Base-by-base conservation (phyloP, 2,113 vertebrate species). In the Xenotilapia flavipinnis region DNA sequence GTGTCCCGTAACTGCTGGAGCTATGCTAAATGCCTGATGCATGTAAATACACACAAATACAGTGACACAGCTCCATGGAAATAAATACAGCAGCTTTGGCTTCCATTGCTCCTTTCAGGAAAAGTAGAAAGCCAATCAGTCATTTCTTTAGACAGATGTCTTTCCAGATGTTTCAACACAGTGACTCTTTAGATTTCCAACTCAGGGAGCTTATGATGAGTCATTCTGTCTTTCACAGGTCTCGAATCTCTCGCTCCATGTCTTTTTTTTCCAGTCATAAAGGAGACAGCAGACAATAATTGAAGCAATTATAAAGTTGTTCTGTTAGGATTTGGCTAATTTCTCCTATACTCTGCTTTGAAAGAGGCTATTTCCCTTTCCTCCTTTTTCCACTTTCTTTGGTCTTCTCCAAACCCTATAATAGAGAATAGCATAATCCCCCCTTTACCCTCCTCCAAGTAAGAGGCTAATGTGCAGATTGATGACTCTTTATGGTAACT, bases 401-500 rank as follows among this genome's bases (percentile, higher is more conserved):
- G 77, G 89, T 93, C 80, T 82, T 90, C 90, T 92, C 85, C 92
- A 90, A 91, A 86, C 75, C 83, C 91, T 93, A 65, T 95, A 90
- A 93, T 92, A 93, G 84, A 91, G 93, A 90, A 90, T 84, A 88
- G 85, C 87, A 86, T 86, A 94, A 86, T 85, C 90, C 90, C 91
- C 21, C 68, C 68, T 45, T 17, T 85, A 90, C 90, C 91, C 68
- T 47, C 40, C 40, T 17, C 5, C 91, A 92, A 91, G 82, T 65
- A 80, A 91, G 91, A 91, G 90, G 91, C 91, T 94, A 94, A 95
- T 89, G 90, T 87, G 91, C 91, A 93, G 94, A 95, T 94, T 94
- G 91, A 95, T 94, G 93, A 93, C 90, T 94, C 93, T 95, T 92
- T 88, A 90, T 87, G 91, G 94, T 93, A 94, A 91, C 92, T 96